phyloP scores from a whole-genome alignment of 2,113 vertebrate species.

The Brienomyrus brachyistius region DNA sequence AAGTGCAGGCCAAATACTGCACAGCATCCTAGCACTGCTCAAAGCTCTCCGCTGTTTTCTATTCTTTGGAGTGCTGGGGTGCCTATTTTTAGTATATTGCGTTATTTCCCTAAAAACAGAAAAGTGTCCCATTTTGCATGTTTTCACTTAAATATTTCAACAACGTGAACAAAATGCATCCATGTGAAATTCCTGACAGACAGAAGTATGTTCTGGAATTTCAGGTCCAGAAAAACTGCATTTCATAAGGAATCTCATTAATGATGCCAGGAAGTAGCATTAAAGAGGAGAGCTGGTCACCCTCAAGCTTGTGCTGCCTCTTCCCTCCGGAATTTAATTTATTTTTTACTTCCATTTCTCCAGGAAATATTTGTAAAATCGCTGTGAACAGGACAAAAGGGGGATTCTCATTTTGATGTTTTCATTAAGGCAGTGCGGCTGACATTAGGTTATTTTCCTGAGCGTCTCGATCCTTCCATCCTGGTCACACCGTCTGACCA shows the following conservation, averaged over 20 bases:
- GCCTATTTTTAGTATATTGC: not conserved
- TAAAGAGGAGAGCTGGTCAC: not conserved
- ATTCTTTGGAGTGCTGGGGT: not conserved
- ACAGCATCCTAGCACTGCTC: not conserved
- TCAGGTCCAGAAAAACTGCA: not conserved
- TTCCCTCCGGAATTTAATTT: not conserved
- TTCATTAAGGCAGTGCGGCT: not conserved
- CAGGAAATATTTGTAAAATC: not conserved
- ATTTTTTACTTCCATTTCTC: constrained; percentile 8
- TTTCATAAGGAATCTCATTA: not conserved
- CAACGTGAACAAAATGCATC: not conserved
- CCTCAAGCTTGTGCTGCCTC: not conserved
- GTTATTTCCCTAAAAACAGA: not conserved
- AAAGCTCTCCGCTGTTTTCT: not conserved
- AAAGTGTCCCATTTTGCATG: not conserved
- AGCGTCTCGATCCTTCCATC: not conserved
- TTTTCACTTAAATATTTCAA: not conserved
- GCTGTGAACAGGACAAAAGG: not conserved
- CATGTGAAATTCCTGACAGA: not conserved
- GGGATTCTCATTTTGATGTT: not conserved
- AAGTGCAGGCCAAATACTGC: not conserved
- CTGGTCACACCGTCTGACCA: not conserved
- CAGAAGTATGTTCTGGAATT: not conserved
- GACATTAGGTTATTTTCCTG: not conserved
- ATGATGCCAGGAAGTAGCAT: not conserved